Evolutionary conservation across 2,888 invertebrate species (phyloP), one percentile per base, ranked within the genome.

Genomic region (Scaptomyza reducta): DNA sequence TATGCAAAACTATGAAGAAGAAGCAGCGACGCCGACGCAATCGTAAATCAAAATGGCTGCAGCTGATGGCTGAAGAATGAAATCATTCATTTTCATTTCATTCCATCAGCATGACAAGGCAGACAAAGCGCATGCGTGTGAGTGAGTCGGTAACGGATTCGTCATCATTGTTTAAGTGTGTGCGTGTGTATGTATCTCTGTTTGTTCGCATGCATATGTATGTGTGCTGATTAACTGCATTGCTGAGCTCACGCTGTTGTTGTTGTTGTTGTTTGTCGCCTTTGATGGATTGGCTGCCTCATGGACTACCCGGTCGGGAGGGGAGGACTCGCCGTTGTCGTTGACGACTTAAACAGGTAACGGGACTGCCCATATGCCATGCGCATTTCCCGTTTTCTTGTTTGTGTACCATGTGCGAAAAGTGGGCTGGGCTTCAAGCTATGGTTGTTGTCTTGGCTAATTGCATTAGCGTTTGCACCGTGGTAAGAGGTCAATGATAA

Each of bases 11-110:
- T 59, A 50, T 49, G 38, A 58, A 63, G 25, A 54, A 51, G 58
- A 22, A 18, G 49, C 58, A 55, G 16, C 59, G 33, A 55, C 62
- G 51, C 61, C 79, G 65, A 69, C 60, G 87, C 66, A 74, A 81
- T 87, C 90, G 90, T 91, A 91, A 90, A 91, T 91, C 91, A 91
- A 91, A 91, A 91, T 91, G 91, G 91, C 91, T 91, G 82, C 80
- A 83, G 91, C 77, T 80, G 91, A 90, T 90, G 85, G 88, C 73
- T 82, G 81, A 77, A 79, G 85, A 87, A 79, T 77, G 77, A 78
- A 87, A 86, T 80, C 75, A 80, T 78, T 82, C 82, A 82, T 83
- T 74, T 76, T 72, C 69, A 66, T 75, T 74, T 72, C 76, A 74
- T 68, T 72, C 66, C 68, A 58, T 64, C 55, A 55, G 53, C 16